These are phyloP conservation scores for Heterodera filipjevi DNA, from an alignment of 2,888 invertebrate species.

Conservation along the genomic window DNA sequence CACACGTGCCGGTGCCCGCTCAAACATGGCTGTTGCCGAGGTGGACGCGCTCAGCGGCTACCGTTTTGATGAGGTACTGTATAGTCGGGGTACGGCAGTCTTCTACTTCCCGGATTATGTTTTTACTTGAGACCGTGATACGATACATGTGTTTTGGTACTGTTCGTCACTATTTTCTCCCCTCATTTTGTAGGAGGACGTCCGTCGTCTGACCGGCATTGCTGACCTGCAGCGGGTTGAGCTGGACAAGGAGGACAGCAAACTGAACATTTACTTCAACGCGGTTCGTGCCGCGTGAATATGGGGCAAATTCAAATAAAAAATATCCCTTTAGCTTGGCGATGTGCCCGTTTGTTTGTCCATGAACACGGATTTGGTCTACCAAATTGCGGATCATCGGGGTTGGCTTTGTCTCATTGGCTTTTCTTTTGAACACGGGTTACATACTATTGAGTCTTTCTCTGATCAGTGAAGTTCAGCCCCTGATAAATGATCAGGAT, in stretches of 20 bases:
- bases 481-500: too few species aligned
- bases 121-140: too few species aligned
- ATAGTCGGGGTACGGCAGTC: too few species aligned
- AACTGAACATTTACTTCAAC: slow-evolving; percentile 68
- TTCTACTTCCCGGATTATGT: too few species aligned
- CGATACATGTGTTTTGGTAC: too few species aligned
- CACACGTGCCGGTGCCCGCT: slow-evolving; percentile 51
- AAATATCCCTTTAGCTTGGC: slow-evolving; percentile 51
- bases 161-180: too few species aligned
- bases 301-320: not conserved
- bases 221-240: slow-evolving; percentile 66
- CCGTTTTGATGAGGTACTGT: slow-evolving; percentile 56
- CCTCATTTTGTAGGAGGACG: slow-evolving; percentile 46
- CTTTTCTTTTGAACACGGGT: too few species aligned
- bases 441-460: too few species aligned
- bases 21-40: slow-evolving; percentile 68
- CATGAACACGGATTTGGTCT: slow-evolving; percentile 80
- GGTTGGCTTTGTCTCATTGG: not conserved
- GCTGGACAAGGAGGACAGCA: slow-evolving; percentile 66
- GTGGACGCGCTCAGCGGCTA: slow-evolving; percentile 58
- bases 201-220: slow-evolving; percentile 51
- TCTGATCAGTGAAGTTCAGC: too few species aligned
- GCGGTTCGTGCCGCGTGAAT: slow-evolving; percentile 58
- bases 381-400: slow-evolving; percentile 78
- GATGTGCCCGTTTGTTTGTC: slow-evolving; percentile 75